These are phyloP conservation scores for Felis chaus DNA, from an alignment of 2,113 vertebrate genomes.

Conservation along the genomic window DNA sequence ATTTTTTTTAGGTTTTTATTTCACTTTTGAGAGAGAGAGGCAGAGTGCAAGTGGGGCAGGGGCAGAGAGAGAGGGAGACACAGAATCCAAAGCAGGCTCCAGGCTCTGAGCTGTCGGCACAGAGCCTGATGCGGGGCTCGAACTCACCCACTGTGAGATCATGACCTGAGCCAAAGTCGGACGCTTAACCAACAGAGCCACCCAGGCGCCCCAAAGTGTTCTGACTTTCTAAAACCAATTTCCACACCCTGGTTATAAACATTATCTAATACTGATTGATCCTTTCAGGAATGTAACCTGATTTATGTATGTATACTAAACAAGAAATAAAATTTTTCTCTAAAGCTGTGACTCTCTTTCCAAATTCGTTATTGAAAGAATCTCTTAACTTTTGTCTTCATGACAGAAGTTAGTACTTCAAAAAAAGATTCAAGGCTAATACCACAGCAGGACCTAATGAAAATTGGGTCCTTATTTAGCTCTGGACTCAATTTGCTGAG, in stretches of 20 bases:
- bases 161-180: no score
- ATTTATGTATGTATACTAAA: background rate
- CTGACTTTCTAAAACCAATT: background rate
- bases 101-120: no score
- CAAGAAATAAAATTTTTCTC: background rate
- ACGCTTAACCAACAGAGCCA: no score
- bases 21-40: no score
- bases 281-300: background rate
- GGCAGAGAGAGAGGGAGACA: no score
- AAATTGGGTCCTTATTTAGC: background rate
- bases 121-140: no score
- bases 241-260: background rate
- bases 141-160: no score
- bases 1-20: no score
- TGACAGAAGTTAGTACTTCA: background rate
- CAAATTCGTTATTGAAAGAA: background rate
- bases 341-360: background rate
- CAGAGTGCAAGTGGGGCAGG: no score
- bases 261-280: background rate
- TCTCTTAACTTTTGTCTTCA: background rate
- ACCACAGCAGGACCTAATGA: background rate
- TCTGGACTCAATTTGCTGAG: background rate
- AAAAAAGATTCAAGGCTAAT: background rate
- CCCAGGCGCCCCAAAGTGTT: background rate
- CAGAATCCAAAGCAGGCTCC: no score